Evolutionary conservation across 2,113 vertebrate species (phyloP).

Genomic region (Oxyura jamaicensis): DNA sequence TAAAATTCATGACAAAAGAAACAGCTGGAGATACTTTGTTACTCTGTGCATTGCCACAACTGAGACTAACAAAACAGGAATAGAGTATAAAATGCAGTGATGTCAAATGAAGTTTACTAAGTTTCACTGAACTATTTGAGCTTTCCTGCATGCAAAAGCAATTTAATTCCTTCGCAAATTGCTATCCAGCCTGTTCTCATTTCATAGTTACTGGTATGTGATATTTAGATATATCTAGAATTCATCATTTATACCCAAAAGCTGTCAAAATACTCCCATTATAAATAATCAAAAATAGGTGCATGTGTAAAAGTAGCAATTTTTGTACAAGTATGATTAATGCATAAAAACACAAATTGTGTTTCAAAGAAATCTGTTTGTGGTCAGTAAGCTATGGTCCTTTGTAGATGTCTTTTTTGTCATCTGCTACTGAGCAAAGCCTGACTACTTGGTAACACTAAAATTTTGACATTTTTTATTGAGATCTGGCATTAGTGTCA

Average conservation of each 20-base stretch:
- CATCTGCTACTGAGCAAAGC: not conserved
- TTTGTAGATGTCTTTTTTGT: not conserved
- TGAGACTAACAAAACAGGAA: not conserved
- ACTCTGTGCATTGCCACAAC: not conserved
- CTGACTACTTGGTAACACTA: not conserved
- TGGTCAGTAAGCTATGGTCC: not conserved
- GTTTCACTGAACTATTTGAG: not conserved
- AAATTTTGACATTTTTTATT: not conserved
- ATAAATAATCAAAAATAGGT: not conserved
- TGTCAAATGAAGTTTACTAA: not conserved
- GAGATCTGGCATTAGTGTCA: not conserved
- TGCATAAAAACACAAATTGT: not conserved
- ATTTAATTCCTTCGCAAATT: not conserved
- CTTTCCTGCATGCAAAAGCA: not conserved
- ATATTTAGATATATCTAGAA: not conserved
- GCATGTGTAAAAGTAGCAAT: not conserved
- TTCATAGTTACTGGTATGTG: not conserved
- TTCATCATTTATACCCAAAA: not conserved
- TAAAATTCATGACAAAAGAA: not conserved
- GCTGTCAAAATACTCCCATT: not conserved
- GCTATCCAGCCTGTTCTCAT: not conserved
- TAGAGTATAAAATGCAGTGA: not conserved
- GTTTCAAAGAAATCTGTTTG: not conserved
- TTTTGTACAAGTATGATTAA: not conserved
- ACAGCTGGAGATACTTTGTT: not conserved